Conservation (phyloP, 2,888 invertebrate genomes). For the Polyommatus iphigenia region DNA sequence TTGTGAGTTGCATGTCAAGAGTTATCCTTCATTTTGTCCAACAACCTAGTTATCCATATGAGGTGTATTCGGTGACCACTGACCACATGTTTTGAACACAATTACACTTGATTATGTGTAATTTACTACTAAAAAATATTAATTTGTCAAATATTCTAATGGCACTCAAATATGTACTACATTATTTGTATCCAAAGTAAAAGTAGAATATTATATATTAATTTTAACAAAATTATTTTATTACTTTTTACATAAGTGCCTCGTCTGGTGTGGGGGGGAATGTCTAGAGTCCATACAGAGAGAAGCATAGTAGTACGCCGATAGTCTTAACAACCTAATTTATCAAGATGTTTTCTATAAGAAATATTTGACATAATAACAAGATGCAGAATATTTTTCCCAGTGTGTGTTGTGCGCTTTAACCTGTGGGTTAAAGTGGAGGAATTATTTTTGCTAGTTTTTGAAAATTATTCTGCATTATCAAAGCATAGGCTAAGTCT, state of each 20-base stretch:
- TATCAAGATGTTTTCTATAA: constrained; percentile 35
- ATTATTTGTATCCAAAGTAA: constrained; percentile 3
- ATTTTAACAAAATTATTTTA: constrained; percentile 19
- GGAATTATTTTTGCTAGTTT: constrained; percentile 27
- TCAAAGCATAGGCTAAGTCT: constrained; percentile 61
- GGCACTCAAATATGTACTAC: neutral
- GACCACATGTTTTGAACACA: neutral
- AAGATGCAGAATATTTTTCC: constrained; percentile 68
- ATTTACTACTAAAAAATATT: neutral
- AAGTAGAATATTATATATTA: neutral
- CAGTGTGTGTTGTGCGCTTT: neutral
- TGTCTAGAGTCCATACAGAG: constrained; percentile 25
- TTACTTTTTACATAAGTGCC: constrained; percentile 20
- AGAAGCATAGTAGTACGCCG: constrained; percentile 22
- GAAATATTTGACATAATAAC: constrained; percentile 57
- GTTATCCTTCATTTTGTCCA: neutral
- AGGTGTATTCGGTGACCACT: neutral
- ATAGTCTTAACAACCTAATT: constrained; percentile 31
- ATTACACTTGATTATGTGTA: neutral
- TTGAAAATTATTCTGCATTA: constrained; percentile 45
- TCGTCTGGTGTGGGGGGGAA: constrained; percentile 18
- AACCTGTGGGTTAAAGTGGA: neutral
- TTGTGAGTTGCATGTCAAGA: neutral
- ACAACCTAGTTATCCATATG: neutral
- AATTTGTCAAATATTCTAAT: neutral